Evolutionary conservation across 2,888 invertebrate genomes (phyloP).

Genomic region (Opisthograptis luteolata): DNA sequence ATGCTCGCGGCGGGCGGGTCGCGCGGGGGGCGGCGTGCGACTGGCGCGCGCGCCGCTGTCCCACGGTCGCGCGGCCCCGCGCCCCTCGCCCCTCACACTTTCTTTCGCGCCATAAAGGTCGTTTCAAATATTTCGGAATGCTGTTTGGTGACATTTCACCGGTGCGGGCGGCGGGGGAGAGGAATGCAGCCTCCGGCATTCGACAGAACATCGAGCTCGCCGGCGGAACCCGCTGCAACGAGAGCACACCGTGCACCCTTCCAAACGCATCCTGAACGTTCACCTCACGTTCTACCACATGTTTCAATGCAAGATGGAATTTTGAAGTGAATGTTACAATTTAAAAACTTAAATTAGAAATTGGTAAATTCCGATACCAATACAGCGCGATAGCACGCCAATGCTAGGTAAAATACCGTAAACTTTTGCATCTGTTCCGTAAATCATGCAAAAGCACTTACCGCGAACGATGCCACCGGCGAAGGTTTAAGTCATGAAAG

Average conservation of each 20-base stretch:
- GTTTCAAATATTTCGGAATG: slow-evolving; percentile 85
- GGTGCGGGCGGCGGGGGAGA: slow-evolving; percentile 65
- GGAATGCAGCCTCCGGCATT: slow-evolving; percentile 71
- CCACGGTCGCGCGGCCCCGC: slow-evolving; percentile 87
- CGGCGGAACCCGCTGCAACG: slow-evolving; percentile 44
- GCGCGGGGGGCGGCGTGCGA: slow-evolving; percentile 79
- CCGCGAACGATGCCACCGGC: not conserved
- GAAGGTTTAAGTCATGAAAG: slow-evolving; percentile 28
- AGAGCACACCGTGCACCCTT: slow-evolving; percentile 40
- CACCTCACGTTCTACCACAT: not conserved
- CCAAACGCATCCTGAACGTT: slow-evolving; percentile 1
- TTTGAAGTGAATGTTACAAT: not conserved
- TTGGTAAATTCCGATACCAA: not conserved
- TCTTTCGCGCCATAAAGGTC: slow-evolving; percentile 85
- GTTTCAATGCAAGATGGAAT: not conserved
- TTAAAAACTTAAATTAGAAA: not conserved
- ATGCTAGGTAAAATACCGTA: not conserved
- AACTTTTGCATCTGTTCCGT: not conserved
- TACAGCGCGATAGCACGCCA: not conserved
- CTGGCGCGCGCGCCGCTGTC: slow-evolving; percentile 86
- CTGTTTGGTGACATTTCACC: slow-evolving; percentile 83
- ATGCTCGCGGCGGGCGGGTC: slow-evolving; percentile 69
- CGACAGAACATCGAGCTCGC: slow-evolving; percentile 54
- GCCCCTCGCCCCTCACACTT: slow-evolving; percentile 70
- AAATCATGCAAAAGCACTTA: not conserved